Percentiles rank a stretch among this genome's conserved stretches.
These are phyloP conservation scores for Micronisus gabar DNA, from an alignment of 2,113 vertebrate species.

Conservation along the genomic window DNA sequence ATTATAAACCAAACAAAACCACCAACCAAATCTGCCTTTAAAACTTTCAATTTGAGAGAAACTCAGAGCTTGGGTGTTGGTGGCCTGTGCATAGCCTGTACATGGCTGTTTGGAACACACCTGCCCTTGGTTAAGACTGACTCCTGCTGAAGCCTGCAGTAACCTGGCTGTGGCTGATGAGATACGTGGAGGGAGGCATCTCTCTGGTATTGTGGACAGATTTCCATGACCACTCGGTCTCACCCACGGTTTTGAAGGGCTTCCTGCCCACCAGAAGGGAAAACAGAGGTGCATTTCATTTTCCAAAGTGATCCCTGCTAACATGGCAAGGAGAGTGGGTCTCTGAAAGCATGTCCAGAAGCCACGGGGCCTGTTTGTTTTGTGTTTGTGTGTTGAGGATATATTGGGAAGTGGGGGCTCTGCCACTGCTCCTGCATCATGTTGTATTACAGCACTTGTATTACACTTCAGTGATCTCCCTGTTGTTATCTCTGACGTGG, in stretches of 20 bases:
- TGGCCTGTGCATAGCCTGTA: not conserved
- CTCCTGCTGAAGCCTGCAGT: not conserved
- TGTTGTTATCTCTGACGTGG: not conserved
- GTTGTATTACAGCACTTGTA: fast-evolving
- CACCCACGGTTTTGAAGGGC: not conserved
- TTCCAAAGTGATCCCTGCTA: not conserved
- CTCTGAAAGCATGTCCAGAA: not conserved
- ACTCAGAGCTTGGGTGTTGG: not conserved
- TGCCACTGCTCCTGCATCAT: not conserved
- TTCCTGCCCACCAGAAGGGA: not conserved
- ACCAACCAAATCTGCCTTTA: not conserved
- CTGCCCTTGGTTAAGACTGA: fast-evolving
- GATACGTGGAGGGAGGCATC: not conserved
- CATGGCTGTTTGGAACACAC: not conserved
- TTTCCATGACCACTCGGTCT: not conserved
- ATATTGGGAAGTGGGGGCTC: not conserved
- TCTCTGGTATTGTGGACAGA: not conserved
- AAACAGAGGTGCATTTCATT: not conserved
- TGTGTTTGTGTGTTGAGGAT: not conserved
- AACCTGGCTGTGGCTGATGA: not conserved
- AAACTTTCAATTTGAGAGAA: not conserved
- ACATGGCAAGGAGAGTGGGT: not conserved
- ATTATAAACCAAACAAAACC: not conserved
- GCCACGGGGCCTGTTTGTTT: not conserved
- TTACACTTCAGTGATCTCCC: fast-evolving